Percentiles rank a stretch among this genome's conserved stretches.
Conservation (phyloP, 2,113 vertebrate species). For the Raphicerus campestris region DNA sequence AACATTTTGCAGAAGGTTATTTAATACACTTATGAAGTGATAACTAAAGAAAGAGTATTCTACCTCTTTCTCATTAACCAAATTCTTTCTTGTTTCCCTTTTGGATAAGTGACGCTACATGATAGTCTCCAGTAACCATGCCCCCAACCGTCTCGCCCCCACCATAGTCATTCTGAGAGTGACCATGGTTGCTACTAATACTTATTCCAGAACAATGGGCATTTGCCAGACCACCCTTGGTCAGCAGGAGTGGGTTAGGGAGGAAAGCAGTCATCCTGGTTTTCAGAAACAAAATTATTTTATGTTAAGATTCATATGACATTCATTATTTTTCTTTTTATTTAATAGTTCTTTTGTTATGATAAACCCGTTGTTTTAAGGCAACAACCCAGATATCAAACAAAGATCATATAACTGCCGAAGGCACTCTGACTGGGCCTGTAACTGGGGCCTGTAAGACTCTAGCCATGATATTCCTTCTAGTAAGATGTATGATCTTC, state of each 20-base stretch:
- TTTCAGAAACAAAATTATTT: neutral
- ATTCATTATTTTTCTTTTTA: neutral
- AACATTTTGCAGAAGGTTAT: neutral
- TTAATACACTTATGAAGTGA: neutral
- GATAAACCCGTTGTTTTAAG: neutral
- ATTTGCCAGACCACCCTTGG: neutral
- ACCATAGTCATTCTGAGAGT: neutral
- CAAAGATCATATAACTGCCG: neutral
- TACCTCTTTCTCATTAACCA: neutral
- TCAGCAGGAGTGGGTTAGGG: accelerated
- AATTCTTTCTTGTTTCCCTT: neutral
- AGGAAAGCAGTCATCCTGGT: neutral
- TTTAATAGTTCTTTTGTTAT: neutral
- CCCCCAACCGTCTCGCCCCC: accelerated
- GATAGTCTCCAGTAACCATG: neutral
- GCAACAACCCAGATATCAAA: neutral
- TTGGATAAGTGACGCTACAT: neutral
- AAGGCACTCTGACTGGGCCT: neutral
- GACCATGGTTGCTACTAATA: neutral
- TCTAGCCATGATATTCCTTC: neutral
- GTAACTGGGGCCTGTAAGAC: neutral
- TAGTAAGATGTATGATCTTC: neutral
- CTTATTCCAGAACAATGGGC: neutral
- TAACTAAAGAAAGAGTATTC: neutral
- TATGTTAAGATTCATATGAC: neutral